Percentiles rank a stretch among this genome's conserved stretches.
These are phyloP conservation scores for Umimayanthus kanabou DNA, from an alignment of 92 coral and sea anemone species.

Conservation along the genomic window DNA sequence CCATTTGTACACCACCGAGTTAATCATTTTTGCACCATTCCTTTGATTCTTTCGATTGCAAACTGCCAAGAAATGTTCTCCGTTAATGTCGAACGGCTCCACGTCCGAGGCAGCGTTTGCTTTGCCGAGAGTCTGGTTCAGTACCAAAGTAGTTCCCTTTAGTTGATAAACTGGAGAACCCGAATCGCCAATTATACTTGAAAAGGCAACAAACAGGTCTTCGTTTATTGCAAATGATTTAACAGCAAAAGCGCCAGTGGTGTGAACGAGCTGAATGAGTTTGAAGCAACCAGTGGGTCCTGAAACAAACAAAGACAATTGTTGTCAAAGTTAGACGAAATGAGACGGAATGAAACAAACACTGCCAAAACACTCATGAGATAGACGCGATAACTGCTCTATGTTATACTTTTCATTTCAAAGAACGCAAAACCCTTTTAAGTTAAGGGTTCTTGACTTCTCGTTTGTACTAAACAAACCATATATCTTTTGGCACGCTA, in stretches of 20 bases:
- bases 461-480: too few relatives aligned
- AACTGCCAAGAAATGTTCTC: background rate
- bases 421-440: too few relatives aligned
- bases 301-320: background rate
- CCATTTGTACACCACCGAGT: background rate
- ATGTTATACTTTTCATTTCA: too few relatives aligned
- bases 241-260: background rate
- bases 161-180: background rate
- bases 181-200: background rate
- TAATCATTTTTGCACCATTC: background rate
- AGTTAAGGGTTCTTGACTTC: too few relatives aligned
- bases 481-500: too few relatives aligned
- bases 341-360: too few relatives aligned
- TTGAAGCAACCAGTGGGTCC: background rate
- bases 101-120: background rate
- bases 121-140: background rate
- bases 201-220: background rate
- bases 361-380: too few relatives aligned
- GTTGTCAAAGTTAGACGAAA: too few relatives aligned
- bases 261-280: background rate
- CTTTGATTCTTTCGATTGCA: background rate
- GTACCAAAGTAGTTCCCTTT: background rate
- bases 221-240: background rate
- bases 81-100: background rate
- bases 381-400: too few relatives aligned